phyloP scores from a whole-genome alignment of 2,113 vertebrate genomes.

The Desmodus rotundus region DNA sequence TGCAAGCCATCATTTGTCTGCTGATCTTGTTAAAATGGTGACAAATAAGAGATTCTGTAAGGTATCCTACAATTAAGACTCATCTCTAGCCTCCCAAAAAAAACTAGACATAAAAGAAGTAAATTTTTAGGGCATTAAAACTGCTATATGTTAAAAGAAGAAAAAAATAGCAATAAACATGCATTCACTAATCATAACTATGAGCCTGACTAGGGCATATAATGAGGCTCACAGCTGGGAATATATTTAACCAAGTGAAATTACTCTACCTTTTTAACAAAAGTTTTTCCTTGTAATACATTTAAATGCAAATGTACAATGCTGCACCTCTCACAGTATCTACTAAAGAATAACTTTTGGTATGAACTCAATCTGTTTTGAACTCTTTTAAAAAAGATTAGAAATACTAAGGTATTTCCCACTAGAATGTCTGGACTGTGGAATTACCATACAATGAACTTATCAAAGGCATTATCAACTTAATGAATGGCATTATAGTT shows the following conservation, averaged over 20 bases:
- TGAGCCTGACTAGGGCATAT: background rate
- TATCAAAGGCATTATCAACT: background rate
- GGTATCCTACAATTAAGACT: background rate
- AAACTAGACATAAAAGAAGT: background rate
- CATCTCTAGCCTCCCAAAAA: background rate
- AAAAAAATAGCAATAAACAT: background rate
- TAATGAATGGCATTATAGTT: background rate
- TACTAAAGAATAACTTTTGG: background rate
- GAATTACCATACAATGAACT: slow-evolving; percentile 27
- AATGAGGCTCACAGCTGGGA: background rate
- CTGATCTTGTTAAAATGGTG: background rate
- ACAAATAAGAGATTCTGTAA: slow-evolving; percentile 1
- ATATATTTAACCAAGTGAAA: background rate
- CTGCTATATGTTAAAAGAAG: background rate
- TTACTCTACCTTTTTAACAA: background rate
- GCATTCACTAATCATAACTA: background rate
- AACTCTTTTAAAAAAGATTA: slow-evolving; percentile 34
- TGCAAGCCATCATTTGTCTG: background rate
- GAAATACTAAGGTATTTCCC: slow-evolving; percentile 11
- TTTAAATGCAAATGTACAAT: slow-evolving; percentile 1
- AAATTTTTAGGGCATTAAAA: slow-evolving; percentile 26
- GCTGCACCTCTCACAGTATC: background rate
- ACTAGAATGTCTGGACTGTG: background rate
- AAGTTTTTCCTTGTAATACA: background rate
- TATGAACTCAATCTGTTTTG: background rate